Conservation (phyloP, 2,113 vertebrate genomes). For the Dicrurus megarhynchus region DNA sequence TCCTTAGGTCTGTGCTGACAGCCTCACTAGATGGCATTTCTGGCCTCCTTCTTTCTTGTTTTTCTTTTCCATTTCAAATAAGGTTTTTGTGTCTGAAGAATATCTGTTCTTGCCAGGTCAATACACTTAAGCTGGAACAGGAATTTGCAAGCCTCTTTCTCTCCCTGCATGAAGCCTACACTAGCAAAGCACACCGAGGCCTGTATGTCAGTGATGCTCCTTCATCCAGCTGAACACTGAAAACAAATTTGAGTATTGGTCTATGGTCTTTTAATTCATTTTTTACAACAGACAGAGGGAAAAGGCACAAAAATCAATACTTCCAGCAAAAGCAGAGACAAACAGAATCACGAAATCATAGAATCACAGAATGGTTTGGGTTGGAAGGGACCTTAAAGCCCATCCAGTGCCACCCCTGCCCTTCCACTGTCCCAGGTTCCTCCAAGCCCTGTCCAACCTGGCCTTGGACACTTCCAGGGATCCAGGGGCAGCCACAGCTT, state of each 20-base stretch:
- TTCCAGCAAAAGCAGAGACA: not conserved
- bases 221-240: not conserved
- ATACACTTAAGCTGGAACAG: not conserved
- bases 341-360: not conserved
- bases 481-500: not conserved
- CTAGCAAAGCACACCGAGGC: not conserved
- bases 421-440: not conserved
- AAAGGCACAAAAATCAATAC: not conserved
- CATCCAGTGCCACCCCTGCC: rapidly evolving
- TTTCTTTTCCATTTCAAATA: not conserved
- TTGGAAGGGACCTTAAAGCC: not conserved
- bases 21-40: not conserved
- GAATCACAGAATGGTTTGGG: not conserved
- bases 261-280: not conserved
- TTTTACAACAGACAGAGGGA: not conserved
- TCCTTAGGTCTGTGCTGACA: not conserved
- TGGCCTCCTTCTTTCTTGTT: not conserved
- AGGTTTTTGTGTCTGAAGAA: not conserved
- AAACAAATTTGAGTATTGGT: not conserved
- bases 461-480: not conserved
- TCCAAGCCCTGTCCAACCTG: rapidly evolving
- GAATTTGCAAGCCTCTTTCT: not conserved
- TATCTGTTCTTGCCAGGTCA: not conserved
- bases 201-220: not conserved
- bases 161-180: not conserved